Evolutionary conservation across 2,888 invertebrate genomes (phyloP).

Genomic region (Pediacus dermestoides): DNA sequence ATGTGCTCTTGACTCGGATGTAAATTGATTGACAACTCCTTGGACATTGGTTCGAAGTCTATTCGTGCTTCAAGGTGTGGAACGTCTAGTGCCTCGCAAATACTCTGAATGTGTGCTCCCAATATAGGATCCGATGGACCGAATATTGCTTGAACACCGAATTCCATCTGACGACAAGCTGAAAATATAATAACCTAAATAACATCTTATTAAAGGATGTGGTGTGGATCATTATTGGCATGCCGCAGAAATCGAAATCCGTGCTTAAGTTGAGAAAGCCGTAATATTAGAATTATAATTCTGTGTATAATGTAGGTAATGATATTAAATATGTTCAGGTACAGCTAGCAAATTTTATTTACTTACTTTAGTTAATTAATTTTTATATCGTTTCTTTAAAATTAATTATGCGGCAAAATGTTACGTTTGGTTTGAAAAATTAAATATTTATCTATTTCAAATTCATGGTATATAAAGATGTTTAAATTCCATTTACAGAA

Average conservation of each 20-base stretch:
- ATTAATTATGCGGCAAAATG: too few relatives aligned
- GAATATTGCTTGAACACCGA: slow-evolving; percentile 83
- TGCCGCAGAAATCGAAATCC: background rate
- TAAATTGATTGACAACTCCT: slow-evolving; percentile 81
- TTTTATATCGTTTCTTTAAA: too few relatives aligned
- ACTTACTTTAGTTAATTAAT: too few relatives aligned
- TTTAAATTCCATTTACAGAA: too few relatives aligned
- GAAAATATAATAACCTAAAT: slow-evolving; percentile 41
- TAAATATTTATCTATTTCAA: slow-evolving; percentile 4
- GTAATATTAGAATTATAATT: background rate
- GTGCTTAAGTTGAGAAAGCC: background rate
- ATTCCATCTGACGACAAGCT: slow-evolving; percentile 79
- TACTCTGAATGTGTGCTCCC: slow-evolving; percentile 80
- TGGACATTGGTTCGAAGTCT: slow-evolving; percentile 61
- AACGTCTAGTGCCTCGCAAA: slow-evolving; percentile 85
- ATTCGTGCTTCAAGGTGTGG: slow-evolving; percentile 80
- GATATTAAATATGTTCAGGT: too few relatives aligned
- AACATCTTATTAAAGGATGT: background rate
- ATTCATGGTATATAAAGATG: too few relatives aligned
- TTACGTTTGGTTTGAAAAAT: too few relatives aligned
- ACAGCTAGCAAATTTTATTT: too few relatives aligned
- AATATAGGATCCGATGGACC: slow-evolving; percentile 82
- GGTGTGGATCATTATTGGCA: background rate
- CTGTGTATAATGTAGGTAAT: slow-evolving; percentile 3
- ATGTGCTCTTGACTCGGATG: slow-evolving; percentile 81